These are phyloP conservation scores for Polyploca ridens DNA, from an alignment of 2,888 invertebrate species.

Conservation along the genomic window DNA sequence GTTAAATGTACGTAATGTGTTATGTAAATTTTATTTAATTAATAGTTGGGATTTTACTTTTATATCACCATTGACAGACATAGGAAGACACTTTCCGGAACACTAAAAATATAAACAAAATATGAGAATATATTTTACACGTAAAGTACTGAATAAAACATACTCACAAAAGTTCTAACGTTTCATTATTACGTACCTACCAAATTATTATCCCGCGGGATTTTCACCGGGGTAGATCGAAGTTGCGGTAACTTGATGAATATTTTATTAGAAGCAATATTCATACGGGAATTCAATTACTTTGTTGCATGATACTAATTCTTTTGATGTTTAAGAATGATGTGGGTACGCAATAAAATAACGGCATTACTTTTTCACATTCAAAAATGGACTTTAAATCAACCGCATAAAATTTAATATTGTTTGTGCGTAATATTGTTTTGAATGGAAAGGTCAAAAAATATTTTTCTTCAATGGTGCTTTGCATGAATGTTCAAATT, in stretches of 20 bases:
- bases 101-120: too few species aligned
- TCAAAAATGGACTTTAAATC: too few species aligned
- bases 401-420: neutral
- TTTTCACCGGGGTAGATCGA: conserved; percentile 45
- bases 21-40: too few species aligned
- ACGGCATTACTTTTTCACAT: too few species aligned
- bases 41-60: too few species aligned
- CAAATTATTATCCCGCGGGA: conserved; percentile 59
- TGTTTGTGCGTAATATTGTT: neutral
- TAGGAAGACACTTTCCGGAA: neutral
- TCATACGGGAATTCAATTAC: conserved; percentile 44
- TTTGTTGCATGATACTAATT: conserved; percentile 29
- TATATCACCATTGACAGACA: too few species aligned
- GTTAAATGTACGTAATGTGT: too few species aligned
- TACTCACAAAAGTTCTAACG: conserved; percentile 48
- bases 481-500: neutral
- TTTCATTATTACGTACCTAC: conserved; percentile 62
- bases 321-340: neutral
- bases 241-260: conserved; percentile 53
- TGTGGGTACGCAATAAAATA: too few species aligned
- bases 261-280: conserved; percentile 52
- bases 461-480: neutral
- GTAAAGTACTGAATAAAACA: conserved; percentile 53
- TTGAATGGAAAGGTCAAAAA: neutral
- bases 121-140: neutral